These are phyloP conservation scores for Tachina grossa DNA, from an alignment of 2,888 invertebrate genomes.

Conservation along the genomic window DNA sequence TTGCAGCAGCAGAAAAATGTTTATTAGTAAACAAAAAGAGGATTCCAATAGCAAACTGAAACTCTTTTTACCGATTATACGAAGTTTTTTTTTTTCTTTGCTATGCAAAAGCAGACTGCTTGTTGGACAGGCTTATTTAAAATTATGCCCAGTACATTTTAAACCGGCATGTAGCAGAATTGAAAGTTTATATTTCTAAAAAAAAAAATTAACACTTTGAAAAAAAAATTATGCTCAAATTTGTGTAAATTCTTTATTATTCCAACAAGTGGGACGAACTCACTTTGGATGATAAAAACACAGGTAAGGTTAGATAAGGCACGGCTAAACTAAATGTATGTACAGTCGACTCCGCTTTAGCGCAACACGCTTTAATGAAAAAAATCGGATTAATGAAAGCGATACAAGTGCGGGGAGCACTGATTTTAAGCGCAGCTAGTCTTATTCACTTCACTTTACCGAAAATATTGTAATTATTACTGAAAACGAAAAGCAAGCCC, in stretches of 20 bases:
- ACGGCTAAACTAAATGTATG: neutral
- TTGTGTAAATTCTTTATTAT: slow-evolving; percentile 50
- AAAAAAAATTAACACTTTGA: slow-evolving; percentile 61
- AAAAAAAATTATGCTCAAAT: slow-evolving; percentile 37
- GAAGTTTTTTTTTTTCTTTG: neutral
- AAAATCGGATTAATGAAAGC: no score
- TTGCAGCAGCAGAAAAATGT: neutral
- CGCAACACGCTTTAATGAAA: no score
- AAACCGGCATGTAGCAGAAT: slow-evolving; percentile 18
- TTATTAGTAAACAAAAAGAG: neutral
- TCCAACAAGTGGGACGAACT: slow-evolving; percentile 61
- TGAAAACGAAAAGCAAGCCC: no score
- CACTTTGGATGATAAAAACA: slow-evolving; percentile 3
- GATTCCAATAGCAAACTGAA: slow-evolving; percentile 48
- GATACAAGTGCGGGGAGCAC: no score
- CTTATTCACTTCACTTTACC: no score
- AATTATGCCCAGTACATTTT: neutral
- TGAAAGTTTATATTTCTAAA: slow-evolving; percentile 37
- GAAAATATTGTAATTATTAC: no score
- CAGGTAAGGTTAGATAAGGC: slow-evolving; percentile 13
- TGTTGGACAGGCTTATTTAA: slow-evolving; percentile 1
- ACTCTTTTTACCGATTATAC: neutral
- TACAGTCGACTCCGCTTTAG: no score
- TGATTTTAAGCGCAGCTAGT: no score
- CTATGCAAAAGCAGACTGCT: slow-evolving; percentile 10